phyloP scores from a whole-genome alignment of 2,797 vertebrate species.

The Oophaga sylvatica region DNA sequence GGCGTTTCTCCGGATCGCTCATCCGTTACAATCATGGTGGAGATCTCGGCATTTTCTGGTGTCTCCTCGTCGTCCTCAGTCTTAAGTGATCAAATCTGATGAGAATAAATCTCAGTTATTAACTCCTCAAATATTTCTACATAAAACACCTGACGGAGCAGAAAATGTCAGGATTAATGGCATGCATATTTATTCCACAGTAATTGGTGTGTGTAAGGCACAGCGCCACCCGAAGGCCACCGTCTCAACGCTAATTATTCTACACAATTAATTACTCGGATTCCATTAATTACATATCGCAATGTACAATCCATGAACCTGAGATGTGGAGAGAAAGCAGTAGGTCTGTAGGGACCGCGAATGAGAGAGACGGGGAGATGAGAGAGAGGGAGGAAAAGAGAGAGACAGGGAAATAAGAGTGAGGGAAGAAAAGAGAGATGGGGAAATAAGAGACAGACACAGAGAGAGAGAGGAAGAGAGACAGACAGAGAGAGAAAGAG shows the following conservation, averaged over 20 bases:
- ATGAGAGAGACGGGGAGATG: background rate
- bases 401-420: background rate
- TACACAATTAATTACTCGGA: conserved; percentile 78
- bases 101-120: conserved; percentile 37
- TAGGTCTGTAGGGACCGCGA: background rate
- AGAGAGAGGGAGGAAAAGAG: background rate
- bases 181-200: conserved; percentile 69
- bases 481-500: background rate
- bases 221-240: conserved; percentile 68
- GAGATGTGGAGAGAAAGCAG: conserved; percentile 7
- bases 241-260: conserved; percentile 74
- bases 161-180: conserved; percentile 53
- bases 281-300: conserved; percentile 67
- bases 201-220: conserved; percentile 70
- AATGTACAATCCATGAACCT: conserved; percentile 66
- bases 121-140: conserved; percentile 23
- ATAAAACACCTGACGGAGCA: conserved; percentile 6
- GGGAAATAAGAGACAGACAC: no score
- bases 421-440: background rate
- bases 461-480: background rate
- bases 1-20: background rate
- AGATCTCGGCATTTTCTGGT: background rate
- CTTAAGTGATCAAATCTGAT: conserved; percentile 30
- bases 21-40: conserved; percentile 5
- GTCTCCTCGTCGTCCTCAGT: background rate